Percentiles rank a stretch among this genome's conserved stretches.
Conservation (phyloP, 2,888 invertebrate species). For the Idaea biselata region DNA sequence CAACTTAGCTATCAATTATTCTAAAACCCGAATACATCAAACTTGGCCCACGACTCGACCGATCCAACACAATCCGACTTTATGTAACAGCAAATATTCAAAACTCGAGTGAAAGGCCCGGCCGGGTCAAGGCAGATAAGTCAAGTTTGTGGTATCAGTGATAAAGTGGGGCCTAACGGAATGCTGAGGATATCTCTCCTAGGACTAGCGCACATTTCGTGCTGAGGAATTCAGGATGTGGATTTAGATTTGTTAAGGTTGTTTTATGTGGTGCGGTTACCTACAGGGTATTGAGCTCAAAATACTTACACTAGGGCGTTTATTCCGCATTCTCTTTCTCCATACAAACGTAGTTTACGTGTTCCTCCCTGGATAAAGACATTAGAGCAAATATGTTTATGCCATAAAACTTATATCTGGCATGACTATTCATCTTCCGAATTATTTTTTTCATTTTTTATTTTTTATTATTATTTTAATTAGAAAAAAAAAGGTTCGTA, state of each 20-base stretch:
- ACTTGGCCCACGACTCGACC: background rate
- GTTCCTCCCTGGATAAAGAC: too few relatives aligned
- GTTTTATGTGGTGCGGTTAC: background rate
- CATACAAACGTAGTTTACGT: too few relatives aligned
- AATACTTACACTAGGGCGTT: too few relatives aligned
- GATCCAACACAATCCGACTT: background rate
- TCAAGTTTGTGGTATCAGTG: conserved; percentile 37
- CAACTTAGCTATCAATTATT: background rate
- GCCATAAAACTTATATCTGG: too few relatives aligned
- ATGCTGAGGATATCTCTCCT: conserved; percentile 9
- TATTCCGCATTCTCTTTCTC: too few relatives aligned
- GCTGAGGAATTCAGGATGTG: background rate
- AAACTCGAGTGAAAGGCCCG: conserved; percentile 34
- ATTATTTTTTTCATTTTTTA: too few relatives aligned
- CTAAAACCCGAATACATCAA: background rate
- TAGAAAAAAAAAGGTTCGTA: too few relatives aligned
- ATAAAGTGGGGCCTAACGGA: conserved; percentile 26
- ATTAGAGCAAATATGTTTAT: too few relatives aligned
- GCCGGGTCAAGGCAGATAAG: conserved; percentile 39
- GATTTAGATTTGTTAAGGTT: background rate
- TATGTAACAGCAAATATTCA: conserved; percentile 23
- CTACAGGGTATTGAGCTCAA: too few relatives aligned
- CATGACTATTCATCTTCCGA: too few relatives aligned
- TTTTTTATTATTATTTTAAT: too few relatives aligned
- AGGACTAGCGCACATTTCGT: background rate